These are phyloP conservation scores for Chiloscyllium punctatum DNA, from an alignment of 2,797 vertebrate species.

Conservation along the genomic window DNA sequence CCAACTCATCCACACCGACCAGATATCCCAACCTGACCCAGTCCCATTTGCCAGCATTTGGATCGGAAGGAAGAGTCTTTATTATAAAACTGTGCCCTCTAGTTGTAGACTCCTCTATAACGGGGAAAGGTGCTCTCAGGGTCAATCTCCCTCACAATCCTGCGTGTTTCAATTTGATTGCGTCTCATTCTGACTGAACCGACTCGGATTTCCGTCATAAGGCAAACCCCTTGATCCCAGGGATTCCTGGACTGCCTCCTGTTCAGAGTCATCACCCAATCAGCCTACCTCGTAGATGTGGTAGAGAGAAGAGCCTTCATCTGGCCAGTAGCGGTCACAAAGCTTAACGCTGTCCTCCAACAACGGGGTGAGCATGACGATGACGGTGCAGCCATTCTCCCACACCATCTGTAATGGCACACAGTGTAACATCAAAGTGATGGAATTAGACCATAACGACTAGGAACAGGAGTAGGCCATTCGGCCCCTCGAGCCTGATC, in stretches of 20 bases:
- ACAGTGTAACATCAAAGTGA: neutral
- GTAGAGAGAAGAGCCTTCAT: slow-evolving; percentile 92
- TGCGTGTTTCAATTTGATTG: neutral
- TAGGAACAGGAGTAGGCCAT: too few relatives aligned
- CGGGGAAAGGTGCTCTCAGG: neutral
- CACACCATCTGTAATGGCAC: slow-evolving; percentile 78
- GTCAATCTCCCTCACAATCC: neutral
- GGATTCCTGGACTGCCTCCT: neutral
- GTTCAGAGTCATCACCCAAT: neutral
- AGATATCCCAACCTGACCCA: too few relatives aligned
- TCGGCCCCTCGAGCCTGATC: too few relatives aligned
- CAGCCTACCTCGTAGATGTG: slow-evolving; percentile 84
- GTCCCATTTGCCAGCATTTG: too few relatives aligned
- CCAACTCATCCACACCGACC: too few relatives aligned
- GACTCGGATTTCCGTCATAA: too few relatives aligned
- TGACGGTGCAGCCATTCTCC: slow-evolving; percentile 92
- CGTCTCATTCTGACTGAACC: neutral
- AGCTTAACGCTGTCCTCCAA: slow-evolving; percentile 92
- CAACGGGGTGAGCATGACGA: slow-evolving; percentile 89
- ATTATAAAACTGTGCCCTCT: too few relatives aligned
- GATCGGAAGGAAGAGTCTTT: too few relatives aligned
- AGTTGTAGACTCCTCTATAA: neutral
- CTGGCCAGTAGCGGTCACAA: slow-evolving; percentile 95
- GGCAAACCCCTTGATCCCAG: neutral
- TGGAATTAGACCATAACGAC: neutral